A percentile compares a stretch with the other conserved stretches of the same genome.
phyloP scores from a whole-genome alignment of 2,888 invertebrate genomes.

The Polydrusus cervinus region DNA sequence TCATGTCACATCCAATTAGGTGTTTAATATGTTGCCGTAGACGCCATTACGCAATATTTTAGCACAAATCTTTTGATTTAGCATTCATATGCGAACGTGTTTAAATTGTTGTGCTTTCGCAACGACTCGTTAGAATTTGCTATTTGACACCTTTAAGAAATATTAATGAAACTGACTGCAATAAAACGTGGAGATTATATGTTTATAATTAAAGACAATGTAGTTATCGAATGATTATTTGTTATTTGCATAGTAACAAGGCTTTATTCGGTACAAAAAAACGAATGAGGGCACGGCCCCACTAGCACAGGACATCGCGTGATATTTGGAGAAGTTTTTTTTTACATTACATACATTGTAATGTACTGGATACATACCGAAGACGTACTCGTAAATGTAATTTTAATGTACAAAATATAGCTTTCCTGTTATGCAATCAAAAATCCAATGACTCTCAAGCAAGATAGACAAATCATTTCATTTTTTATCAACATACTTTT shows the following conservation, averaged over 20 bases:
- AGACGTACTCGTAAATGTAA: too few species aligned
- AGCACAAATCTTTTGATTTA: slow-evolving; percentile 25
- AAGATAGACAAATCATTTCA: too few species aligned
- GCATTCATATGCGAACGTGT: slow-evolving; percentile 18
- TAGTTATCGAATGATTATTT: not conserved
- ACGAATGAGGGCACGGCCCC: too few species aligned
- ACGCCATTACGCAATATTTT: slow-evolving; percentile 8
- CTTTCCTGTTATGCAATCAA: too few species aligned
- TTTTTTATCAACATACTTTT: too few species aligned
- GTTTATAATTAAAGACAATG: not conserved
- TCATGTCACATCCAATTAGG: slow-evolving; percentile 22
- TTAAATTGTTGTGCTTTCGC: slow-evolving; percentile 11
- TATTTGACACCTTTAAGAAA: slow-evolving; percentile 10
- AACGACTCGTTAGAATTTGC: slow-evolving; percentile 17
- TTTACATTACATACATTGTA: too few species aligned
- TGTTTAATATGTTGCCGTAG: slow-evolving; percentile 9
- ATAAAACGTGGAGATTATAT: not conserved
- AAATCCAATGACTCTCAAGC: too few species aligned
- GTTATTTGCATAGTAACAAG: not conserved
- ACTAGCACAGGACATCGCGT: too few species aligned
- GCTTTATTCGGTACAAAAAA: not conserved
- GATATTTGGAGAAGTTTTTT: too few species aligned
- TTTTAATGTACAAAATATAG: too few species aligned
- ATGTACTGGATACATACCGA: too few species aligned
- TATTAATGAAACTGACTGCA: slow-evolving; percentile 1